A percentile compares a stretch with the other conserved stretches of the same genome.
phyloP scores from a whole-genome alignment of 2,113 vertebrate genomes.

The Spheniscus mendiculus region DNA sequence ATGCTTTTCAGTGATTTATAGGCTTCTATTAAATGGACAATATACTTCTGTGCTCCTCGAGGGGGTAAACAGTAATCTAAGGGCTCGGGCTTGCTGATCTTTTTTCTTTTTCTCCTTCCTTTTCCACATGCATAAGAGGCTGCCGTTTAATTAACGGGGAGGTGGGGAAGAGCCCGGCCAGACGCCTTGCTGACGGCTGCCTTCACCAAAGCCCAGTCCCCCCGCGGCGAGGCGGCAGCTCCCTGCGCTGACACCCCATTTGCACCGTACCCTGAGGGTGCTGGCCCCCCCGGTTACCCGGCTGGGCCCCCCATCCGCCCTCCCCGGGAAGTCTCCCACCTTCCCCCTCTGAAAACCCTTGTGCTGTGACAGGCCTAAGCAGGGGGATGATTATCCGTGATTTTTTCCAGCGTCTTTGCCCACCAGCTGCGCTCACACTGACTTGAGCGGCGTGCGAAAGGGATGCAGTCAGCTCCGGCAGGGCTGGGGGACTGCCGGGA shows the following conservation, averaged over 20 bases:
- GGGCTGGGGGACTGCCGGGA: neutral
- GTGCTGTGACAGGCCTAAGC: neutral
- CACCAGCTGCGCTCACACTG: neutral
- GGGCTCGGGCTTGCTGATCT: neutral
- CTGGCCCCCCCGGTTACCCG: accelerated
- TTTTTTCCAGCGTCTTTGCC: neutral
- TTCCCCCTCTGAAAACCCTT: neutral
- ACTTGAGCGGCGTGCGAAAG: neutral
- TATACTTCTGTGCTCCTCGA: slow-evolving; percentile 67
- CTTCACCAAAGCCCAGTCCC: neutral
- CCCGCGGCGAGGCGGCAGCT: neutral
- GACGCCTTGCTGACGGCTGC: neutral
- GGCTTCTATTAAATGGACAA: slow-evolving; percentile 70
- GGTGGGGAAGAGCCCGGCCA: slow-evolving; percentile 34
- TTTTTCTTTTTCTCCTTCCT: slow-evolving; percentile 36
- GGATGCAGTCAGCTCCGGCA: neutral
- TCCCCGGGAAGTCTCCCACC: neutral
- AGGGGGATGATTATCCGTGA: neutral
- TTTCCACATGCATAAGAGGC: neutral
- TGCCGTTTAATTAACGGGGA: neutral
- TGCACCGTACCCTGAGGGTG: neutral
- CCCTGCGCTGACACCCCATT: neutral
- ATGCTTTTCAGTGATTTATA: slow-evolving; percentile 69
- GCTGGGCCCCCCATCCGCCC: neutral
- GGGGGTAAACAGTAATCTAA: slow-evolving; percentile 58